phyloP scores from a whole-genome alignment of 2,113 vertebrate species.

The Clarias macrocephalus region DNA sequence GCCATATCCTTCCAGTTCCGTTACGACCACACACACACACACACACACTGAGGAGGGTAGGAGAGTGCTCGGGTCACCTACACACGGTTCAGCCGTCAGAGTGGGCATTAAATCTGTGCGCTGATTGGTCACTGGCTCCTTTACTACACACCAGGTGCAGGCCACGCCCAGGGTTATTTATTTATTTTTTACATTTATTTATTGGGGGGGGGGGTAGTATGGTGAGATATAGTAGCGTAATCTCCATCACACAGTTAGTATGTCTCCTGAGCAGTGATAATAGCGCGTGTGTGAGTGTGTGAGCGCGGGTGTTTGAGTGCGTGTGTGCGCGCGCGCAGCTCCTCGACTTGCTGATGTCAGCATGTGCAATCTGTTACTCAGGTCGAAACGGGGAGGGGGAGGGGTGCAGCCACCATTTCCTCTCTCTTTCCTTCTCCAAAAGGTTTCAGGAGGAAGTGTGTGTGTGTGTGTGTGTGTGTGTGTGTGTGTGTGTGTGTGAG shows the following conservation, averaged over 20 bases:
- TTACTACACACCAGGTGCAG: not conserved
- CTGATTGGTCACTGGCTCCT: not conserved
- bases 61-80: conserved; percentile 24
- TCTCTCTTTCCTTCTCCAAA: conserved; percentile 41
- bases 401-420: conserved; percentile 41
- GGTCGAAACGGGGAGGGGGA: conserved; percentile 40
- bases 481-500: conserved; percentile 8
- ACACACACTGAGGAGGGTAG: conserved; percentile 22
- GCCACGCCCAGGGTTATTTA: not conserved
- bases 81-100: conserved; percentile 4
- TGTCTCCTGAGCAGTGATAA: not conserved
- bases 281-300: not conserved
- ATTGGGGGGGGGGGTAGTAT: no score
- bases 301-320: not conserved
- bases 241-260: not conserved
- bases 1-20: conserved; percentile 89
- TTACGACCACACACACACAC: not conserved
- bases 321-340: conserved; percentile 49
- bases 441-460: conserved; percentile 17
- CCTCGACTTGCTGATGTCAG: conserved; percentile 78
- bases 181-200: no score
- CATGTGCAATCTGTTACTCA: conserved; percentile 66
- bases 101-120: no score
- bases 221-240: not conserved
- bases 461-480: not conserved